Evolutionary conservation across 2,797 vertebrate genomes (phyloP), one percentile per base, ranked within the genome.

Genomic region (Falco rusticolus): DNA sequence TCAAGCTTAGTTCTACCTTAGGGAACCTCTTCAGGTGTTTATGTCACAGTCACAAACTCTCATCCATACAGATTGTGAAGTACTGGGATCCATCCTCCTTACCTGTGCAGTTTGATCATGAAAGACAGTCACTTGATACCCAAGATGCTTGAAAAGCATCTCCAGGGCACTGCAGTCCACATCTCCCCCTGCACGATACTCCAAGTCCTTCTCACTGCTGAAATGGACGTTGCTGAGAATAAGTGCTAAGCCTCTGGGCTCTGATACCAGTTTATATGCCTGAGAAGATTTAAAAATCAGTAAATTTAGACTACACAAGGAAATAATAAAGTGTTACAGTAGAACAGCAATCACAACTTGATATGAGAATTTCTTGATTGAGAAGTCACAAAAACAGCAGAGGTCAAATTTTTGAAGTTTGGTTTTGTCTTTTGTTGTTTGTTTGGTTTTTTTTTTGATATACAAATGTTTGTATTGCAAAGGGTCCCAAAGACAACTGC

Each of bases 191-290:
- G 98, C 97, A 16, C 99, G 98, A 24, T 98, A 98, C 69, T 99
- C 99, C 83, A 99, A 98, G 43, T 99, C 99, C 21, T 98, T 97
- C 93, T 97, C 74, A 12, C 97, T 95, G 70, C 98, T 98, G 97
- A 99, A 99, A 69, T 70, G 98, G 90, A 99, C 98, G 1, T 99
- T 99, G 96, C 99, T 99, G 94, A 99, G 98, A 83, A 99, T 98
- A 93, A 99, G 96, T 4, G 98, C 99, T 63, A 98, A 97, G 69
- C 99, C 99, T 19, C 99, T 98, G 4, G 99, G 99, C 45, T 97
- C 97, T 16, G 99, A 99, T 54, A 80, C 94, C 98, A 99, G 98
- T 70, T 96, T 98, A 91, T 99, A 99, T 10, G 99, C 99, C 99
- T 99, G 77, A 91, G 51, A 87, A 89, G n/a, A 89, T 91, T 48